phyloP scores from a whole-genome alignment of 2,113 vertebrate genomes.

The Dolichotis patagonum region DNA sequence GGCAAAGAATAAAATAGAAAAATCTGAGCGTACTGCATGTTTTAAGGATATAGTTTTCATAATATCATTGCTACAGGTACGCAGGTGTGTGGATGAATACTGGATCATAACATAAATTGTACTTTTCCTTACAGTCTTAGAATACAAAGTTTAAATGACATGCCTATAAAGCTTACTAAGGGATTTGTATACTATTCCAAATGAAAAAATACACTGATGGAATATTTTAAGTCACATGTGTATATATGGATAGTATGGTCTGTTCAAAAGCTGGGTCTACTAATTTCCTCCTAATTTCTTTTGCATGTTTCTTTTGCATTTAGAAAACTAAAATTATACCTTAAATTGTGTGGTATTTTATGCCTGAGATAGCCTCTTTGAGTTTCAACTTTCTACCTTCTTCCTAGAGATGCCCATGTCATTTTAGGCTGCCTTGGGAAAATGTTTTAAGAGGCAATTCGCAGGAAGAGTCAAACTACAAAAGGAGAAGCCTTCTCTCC shows the following conservation, averaged over 20 bases:
- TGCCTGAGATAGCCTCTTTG: background rate
- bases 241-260: background rate
- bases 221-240: background rate
- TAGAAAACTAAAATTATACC: background rate
- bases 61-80: background rate
- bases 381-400: background rate
- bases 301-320: background rate
- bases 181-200: background rate
- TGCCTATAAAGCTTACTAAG: background rate
- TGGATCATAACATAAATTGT: background rate
- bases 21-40: background rate
- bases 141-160: background rate
- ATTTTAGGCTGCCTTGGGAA: background rate
- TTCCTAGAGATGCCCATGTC: background rate
- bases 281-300: background rate
- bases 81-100: background rate
- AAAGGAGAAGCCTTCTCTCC: background rate
- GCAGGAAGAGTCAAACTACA: background rate
- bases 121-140: background rate
- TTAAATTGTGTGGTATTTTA: background rate
- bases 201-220: background rate
- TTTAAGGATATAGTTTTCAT: background rate
- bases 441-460: background rate
- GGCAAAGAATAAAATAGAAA: background rate
- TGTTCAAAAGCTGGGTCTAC: background rate